phyloP scores from a whole-genome alignment of 2,113 vertebrate species.

The Neolamprologus caudopunctatus region DNA sequence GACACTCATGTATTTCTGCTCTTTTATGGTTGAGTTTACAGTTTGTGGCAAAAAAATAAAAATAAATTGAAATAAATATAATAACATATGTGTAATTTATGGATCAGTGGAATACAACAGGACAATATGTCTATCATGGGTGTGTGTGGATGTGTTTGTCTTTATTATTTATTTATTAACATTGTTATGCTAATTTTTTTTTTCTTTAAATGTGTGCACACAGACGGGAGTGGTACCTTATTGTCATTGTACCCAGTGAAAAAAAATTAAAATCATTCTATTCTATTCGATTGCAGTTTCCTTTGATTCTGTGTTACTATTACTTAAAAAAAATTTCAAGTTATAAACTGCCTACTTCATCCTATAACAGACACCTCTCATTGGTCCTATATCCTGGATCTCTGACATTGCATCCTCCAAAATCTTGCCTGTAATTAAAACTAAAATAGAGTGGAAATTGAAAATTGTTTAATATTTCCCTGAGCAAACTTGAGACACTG shows the following conservation, averaged over 20 bases:
- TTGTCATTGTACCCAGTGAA: not conserved
- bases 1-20: not conserved
- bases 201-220: not conserved
- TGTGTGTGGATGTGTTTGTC: not conserved
- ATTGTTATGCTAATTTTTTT: not conserved
- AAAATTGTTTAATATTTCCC: not conserved
- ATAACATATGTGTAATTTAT: not conserved
- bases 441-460: not conserved
- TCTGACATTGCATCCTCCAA: not conserved
- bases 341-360: not conserved
- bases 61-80: not conserved
- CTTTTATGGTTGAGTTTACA: not conserved
- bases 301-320: not conserved
- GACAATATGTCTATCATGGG: not conserved
- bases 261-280: not conserved
- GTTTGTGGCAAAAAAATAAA: not conserved
- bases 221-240: fast-evolving
- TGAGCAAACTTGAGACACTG: not conserved
- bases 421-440: not conserved
- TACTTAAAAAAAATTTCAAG: not conserved
- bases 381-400: not conserved
- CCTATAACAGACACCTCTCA: not conserved
- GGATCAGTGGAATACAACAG: not conserved
- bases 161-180: not conserved
- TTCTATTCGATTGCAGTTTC: not conserved